A percentile compares a stretch with the other conserved stretches of the same genome.
Conservation (phyloP, 2,113 vertebrate species). For the Melanostigma gelatinosum region DNA sequence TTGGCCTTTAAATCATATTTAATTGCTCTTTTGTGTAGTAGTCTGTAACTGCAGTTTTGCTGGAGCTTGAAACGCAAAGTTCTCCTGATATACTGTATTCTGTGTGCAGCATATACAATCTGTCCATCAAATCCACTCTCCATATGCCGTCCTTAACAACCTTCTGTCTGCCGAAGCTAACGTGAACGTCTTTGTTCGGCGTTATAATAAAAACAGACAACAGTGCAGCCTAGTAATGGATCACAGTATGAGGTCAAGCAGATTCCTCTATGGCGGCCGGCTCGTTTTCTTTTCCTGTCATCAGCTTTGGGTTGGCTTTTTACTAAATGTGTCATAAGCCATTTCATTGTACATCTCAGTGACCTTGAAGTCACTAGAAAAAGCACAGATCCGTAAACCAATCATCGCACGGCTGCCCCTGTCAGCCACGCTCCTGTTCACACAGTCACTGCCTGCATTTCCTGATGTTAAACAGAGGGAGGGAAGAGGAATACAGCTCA, state of each 20-base stretch:
- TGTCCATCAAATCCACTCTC: conserved; percentile 79
- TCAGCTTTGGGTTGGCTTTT: conserved; percentile 87
- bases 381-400: conserved; percentile 92
- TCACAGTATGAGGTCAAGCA: conserved; percentile 85
- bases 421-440: conserved; percentile 89
- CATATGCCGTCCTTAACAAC: conserved; percentile 81
- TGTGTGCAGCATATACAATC: conserved; percentile 66
- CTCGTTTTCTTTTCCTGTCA: conserved; percentile 85
- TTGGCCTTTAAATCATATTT: conserved; percentile 76
- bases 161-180: conserved; percentile 73
- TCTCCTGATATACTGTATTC: conserved; percentile 66
- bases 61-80: conserved; percentile 66
- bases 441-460: conserved; percentile 79
- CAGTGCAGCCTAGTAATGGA: conserved; percentile 74
- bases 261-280: conserved; percentile 86
- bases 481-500: conserved; percentile 56
- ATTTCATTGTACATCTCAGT: conserved; percentile 92
- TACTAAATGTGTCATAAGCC: conserved; percentile 89
- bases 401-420: conserved; percentile 90
- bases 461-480: conserved; percentile 78
- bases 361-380: conserved; percentile 93
- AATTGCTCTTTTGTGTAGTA: conserved; percentile 75
- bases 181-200: conserved; percentile 64
- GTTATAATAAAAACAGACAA: conserved; percentile 69
- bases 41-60: conserved; percentile 68